Evolutionary conservation across 2,888 invertebrate genomes (phyloP).

Genomic region (Heteromyza rotundicornis): DNA sequence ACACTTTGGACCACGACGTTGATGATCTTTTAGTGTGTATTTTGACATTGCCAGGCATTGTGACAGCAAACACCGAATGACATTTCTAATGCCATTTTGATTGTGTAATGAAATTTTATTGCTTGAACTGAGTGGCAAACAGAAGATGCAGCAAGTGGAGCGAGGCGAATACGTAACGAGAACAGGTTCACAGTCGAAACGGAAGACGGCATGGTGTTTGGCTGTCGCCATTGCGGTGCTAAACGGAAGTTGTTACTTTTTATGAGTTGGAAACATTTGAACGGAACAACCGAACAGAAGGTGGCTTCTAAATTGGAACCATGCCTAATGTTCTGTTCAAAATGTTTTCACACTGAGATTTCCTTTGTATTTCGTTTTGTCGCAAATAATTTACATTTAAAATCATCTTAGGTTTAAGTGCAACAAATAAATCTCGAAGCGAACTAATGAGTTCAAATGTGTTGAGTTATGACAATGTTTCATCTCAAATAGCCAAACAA

Average conservation of each 20-base stretch:
- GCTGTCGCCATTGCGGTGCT: background rate
- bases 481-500: background rate
- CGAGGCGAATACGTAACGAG: slow-evolving; percentile 17
- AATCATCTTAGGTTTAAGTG: too few relatives aligned
- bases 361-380: too few relatives aligned
- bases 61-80: slow-evolving; percentile 34
- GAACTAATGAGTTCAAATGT: slow-evolving; percentile 36
- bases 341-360: too few relatives aligned
- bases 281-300: too few relatives aligned
- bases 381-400: too few relatives aligned
- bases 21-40: slow-evolving; percentile 32
- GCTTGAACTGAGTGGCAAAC: slow-evolving; percentile 30
- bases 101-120: slow-evolving; percentile 47
- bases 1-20: slow-evolving; percentile 23
- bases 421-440: too few relatives aligned
- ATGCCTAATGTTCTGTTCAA: background rate
- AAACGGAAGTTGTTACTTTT: slow-evolving; percentile 43
- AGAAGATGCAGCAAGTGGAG: slow-evolving; percentile 35
- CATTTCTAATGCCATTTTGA: slow-evolving; percentile 49
- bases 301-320: too few relatives aligned
- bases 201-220: background rate
- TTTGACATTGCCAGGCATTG: slow-evolving; percentile 48
- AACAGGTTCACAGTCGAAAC: slow-evolving; percentile 32
- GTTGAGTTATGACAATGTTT: slow-evolving; percentile 32
- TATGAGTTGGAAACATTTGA: slow-evolving; percentile 31